Evolutionary conservation across 1,140 invertebrate species (phyloP), one percentile per base, ranked within the genome.

Genomic region (Ceratosolen solmsi): DNA sequence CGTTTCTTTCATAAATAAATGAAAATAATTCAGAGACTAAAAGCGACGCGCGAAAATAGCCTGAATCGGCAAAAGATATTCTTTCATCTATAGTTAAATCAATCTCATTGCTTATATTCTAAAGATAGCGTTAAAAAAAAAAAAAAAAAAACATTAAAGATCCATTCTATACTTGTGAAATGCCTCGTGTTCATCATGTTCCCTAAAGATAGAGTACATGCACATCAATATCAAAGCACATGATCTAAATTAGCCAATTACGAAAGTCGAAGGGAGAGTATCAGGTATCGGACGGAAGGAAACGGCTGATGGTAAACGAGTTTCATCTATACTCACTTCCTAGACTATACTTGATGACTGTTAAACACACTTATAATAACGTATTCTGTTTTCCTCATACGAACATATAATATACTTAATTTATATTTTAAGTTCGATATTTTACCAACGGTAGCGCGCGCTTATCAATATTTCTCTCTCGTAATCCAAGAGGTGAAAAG

Each of bases 221-320:
- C 79, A 65, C 79, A 84, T 84, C 82, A 78, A 84, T 84, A 86
- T 86, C 84, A 56, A 84, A 79, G 79, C 79, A 80, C 74, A 83
- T 70, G 84, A 86, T 86, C 85, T 85, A 85, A 86, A 86, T 86
- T 84, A 82, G 85, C 81, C 77, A 79, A 78, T 83, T 77, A 80
- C 81, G 82, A 83, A 85, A 65, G 73, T 65, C 25, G 60, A 68
- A 65, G 27, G 41, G 36, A 36, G 46, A 46, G 60, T 76, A 76
- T 76, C 74, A 38, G 74, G 58, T 76, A 76, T 76, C 58, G 38
- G 56, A 25, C 56, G 74, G 56, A 76, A 63, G 74, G 41, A 30
- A 76, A 17, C 58, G n/a, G 13, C 38, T 17, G 38, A 65, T 38
- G 58, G 58, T 36, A 63, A 76, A 76, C 25, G 51, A 76, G 74